phyloP scores from a whole-genome alignment of 2,888 invertebrate species.

The Drosophila infuscata region DNA sequence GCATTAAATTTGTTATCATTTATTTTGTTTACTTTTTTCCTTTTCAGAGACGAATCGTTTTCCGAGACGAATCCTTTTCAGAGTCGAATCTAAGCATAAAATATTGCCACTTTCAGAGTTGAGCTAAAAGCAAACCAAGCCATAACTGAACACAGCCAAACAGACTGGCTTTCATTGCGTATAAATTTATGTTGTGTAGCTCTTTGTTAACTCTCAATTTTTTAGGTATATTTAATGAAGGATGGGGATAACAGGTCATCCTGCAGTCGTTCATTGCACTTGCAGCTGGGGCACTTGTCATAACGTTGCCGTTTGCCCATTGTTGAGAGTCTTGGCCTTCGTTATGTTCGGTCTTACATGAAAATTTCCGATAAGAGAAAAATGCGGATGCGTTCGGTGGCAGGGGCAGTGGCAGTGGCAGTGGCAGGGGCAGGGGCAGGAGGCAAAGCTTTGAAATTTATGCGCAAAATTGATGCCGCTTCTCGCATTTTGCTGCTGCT shows the following conservation, averaged over 20 bases:
- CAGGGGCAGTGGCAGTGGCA: no score
- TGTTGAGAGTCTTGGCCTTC: slow-evolving; percentile 39
- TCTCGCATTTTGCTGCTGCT: slow-evolving; percentile 8
- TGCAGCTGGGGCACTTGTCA: slow-evolving; percentile 29
- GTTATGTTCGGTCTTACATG: slow-evolving; percentile 53
- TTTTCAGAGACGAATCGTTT: neutral
- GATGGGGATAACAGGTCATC: slow-evolving; percentile 7
- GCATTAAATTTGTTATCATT: neutral
- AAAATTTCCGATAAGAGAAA: slow-evolving; percentile 67
- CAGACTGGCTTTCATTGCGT: neutral
- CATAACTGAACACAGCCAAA: neutral
- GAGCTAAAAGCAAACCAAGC: neutral
- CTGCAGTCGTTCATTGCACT: slow-evolving; percentile 6
- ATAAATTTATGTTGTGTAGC: neutral
- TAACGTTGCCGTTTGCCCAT: slow-evolving; percentile 58
- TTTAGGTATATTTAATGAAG: neutral
- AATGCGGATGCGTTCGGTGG: slow-evolving; percentile 45
- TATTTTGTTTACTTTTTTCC: neutral
- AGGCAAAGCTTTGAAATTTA: slow-evolving; percentile 67
- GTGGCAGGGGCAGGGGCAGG: neutral
- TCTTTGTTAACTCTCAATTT: neutral
- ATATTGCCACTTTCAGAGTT: no score
- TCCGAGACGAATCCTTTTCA: neutral
- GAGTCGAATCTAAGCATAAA: no score
- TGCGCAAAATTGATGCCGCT: slow-evolving; percentile 67